A percentile compares a stretch with the other conserved stretches of the same genome.
These are phyloP conservation scores for Noctua comes DNA, from an alignment of 2,888 invertebrate genomes.

Conservation along the genomic window DNA sequence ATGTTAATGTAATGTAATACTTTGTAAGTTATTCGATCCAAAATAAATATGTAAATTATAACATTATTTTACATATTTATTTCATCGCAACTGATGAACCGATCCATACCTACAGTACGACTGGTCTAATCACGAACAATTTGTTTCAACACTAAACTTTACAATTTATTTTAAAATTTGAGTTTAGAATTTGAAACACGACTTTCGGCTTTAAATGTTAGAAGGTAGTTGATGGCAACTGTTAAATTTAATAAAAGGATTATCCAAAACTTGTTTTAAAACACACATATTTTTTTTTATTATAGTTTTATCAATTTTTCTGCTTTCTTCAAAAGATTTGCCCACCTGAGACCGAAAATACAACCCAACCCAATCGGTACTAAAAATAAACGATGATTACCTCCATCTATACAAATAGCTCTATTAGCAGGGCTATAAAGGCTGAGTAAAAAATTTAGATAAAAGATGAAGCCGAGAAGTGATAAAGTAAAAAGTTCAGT, in stretches of 20 bases:
- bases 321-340: neutral
- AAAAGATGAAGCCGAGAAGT: neutral
- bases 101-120: no score
- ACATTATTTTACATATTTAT: no score
- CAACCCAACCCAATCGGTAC: neutral
- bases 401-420: neutral
- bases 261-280: neutral
- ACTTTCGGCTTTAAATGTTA: neutral
- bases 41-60: no score
- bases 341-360: constrained; percentile 12
- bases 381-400: constrained; percentile 32
- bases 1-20: no score
- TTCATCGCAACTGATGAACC: no score
- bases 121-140: no score
- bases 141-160: no score
- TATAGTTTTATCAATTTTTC: neutral
- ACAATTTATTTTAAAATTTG: neutral
- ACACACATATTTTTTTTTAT: neutral
- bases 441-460: neutral
- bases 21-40: no score
- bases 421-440: constrained; percentile 13
- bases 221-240: neutral
- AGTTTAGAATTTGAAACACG: neutral
- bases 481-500: neutral
- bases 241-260: neutral